Base-by-base conservation (phyloP, 1,140 invertebrate genomes). In the Listronotus bonariensis region DNA sequence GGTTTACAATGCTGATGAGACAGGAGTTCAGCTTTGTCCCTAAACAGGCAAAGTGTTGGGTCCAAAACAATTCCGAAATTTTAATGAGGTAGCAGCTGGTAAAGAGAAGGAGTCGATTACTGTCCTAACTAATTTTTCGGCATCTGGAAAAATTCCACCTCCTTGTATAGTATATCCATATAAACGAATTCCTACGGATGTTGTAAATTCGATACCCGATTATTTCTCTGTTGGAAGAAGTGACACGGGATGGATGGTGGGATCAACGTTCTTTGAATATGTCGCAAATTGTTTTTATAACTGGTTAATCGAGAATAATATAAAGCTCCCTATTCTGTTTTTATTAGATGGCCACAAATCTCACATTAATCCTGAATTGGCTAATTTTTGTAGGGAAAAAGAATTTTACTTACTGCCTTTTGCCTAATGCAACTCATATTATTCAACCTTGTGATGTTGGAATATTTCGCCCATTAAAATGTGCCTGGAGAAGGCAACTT, bases 231-330 rank as follows among this genome's bases (percentile, higher is more conserved):
- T 81, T 7, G 79, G 78, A 10, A 72, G 67, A 52, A 71, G 71
- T 31, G 76, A 80, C n/a, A 71, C 52, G 7, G 78, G 80, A 0
- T 82, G 78, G 78, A 81, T 81, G 72, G 74, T 60, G 9, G 53
- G 53, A 14, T 74, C 77, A 67, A 68, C 73, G 4, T 81, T 81
- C 68, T 79, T 71, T 68, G 78, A 80, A 72, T 82, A 78, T 62
- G 65, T 80, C 12, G 63, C 72, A 6, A 80, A 82, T 64, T 38
- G 67, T 20, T 77, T 80, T 51, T 36, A 75, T 53, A 66, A 70
- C 18, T 79, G 73, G 71, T 17, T 80, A 5, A 10, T 61, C 3
- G 32, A 61, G 12, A 56, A 61, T 14, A 26, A 56, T 6, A 51
- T 51, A 11, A 55, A 55, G 61, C n/a, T 61, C 4, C 56, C 64